These are phyloP conservation scores for Myotis vivesi DNA, from an alignment of 2,797 vertebrate species.

Conservation along the genomic window DNA sequence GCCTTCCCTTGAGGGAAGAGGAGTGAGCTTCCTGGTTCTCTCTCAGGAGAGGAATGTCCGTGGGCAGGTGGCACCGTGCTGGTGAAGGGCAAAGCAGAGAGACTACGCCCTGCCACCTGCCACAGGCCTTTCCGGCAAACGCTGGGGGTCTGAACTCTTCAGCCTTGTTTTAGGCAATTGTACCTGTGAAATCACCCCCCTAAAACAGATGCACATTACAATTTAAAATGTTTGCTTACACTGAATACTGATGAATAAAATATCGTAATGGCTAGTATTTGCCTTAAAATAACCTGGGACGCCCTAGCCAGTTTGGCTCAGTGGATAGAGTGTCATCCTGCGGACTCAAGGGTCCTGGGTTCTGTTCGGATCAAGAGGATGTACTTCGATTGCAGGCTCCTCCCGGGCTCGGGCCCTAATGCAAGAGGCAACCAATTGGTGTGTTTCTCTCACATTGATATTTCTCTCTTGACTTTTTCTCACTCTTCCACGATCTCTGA, in stretches of 20 bases:
- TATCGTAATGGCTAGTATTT: not conserved
- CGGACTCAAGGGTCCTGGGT: too few relatives aligned
- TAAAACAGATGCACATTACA: not conserved
- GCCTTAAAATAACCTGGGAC: not conserved
- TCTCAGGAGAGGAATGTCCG: not conserved
- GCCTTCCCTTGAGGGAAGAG: not conserved
- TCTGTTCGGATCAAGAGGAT: too few relatives aligned
- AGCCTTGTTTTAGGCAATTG: not conserved
- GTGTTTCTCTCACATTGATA: too few relatives aligned
- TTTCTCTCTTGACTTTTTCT: too few relatives aligned
- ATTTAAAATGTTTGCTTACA: not conserved
- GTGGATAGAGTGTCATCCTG: too few relatives aligned
- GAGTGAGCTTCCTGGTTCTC: not conserved
- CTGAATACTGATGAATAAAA: not conserved
- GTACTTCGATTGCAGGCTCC: too few relatives aligned
- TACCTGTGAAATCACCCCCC: not conserved
- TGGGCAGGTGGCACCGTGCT: accelerated
- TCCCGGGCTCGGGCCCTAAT: too few relatives aligned
- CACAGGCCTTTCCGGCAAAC: not conserved
- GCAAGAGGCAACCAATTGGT: too few relatives aligned
- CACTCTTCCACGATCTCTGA: too few relatives aligned
- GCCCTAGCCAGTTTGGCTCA: too few relatives aligned
- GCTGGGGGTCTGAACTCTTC: not conserved
- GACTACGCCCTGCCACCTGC: not conserved
- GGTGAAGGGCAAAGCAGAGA: not conserved